Percentiles rank a stretch among this genome's conserved stretches.
These are phyloP conservation scores for Crotalus tigris DNA, from an alignment of 2,113 vertebrate species.

Conservation along the genomic window DNA sequence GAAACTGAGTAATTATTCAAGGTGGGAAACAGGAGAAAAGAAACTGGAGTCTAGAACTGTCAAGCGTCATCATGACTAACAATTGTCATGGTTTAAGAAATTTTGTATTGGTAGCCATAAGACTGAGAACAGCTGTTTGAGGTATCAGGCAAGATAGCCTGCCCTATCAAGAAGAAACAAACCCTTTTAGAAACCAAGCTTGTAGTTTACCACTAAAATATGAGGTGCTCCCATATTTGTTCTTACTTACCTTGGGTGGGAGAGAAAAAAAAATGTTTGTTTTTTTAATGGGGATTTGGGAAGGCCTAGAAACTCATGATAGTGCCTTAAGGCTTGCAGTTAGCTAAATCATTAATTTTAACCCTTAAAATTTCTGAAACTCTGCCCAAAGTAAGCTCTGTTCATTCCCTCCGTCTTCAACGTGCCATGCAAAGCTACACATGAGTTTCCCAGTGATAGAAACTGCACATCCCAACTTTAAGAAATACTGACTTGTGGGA, in stretches of 20 bases:
- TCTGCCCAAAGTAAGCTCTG: not conserved
- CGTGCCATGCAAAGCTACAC: not conserved
- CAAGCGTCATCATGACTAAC: not conserved
- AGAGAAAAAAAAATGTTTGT: not conserved
- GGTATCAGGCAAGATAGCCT: not conserved
- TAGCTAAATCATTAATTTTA: not conserved
- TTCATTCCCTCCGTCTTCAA: not conserved
- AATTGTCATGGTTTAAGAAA: not conserved
- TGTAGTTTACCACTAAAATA: not conserved
- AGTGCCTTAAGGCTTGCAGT: not conserved
- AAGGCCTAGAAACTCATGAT: not conserved
- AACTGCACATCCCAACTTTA: not conserved
- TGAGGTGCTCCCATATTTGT: not conserved
- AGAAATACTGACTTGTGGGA: not conserved
- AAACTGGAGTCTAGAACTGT: not conserved
- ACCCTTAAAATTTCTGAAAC: not conserved
- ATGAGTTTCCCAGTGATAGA: not conserved
- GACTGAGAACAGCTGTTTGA: not conserved
- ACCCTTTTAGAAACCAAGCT: not conserved
- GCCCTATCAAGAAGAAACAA: not conserved
- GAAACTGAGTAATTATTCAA: not conserved
- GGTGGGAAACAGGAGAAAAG: not conserved
- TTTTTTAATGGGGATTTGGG: not conserved
- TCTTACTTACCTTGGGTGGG: not conserved
- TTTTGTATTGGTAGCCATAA: not conserved